These are phyloP conservation scores for Horisme vitalbata DNA, from an alignment of 2,888 invertebrate species.

Conservation along the genomic window DNA sequence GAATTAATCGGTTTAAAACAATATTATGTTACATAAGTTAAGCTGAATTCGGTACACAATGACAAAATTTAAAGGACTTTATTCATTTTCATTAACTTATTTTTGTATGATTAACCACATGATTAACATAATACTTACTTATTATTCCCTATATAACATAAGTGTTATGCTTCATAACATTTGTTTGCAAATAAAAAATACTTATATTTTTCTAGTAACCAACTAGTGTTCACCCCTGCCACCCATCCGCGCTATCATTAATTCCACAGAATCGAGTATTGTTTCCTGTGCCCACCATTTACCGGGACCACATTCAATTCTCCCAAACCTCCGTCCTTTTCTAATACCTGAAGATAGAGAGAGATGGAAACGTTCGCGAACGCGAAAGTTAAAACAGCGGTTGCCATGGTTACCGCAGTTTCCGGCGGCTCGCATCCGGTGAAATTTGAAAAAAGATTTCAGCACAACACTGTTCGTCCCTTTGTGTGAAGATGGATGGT, in stretches of 20 bases:
- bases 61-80: no score
- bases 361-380: conserved; percentile 38
- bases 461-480: conserved; percentile 42
- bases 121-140: no score
- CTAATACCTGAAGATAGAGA: conserved; percentile 34
- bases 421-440: conserved; percentile 70
- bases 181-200: neutral
- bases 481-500: conserved; percentile 45
- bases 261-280: conserved; percentile 78
- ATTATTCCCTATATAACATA: no score
- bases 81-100: no score
- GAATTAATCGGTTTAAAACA: no score
- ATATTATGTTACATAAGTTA: no score
- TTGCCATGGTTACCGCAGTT: conserved; percentile 45
- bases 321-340: conserved; percentile 56
- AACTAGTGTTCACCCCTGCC: conserved; percentile 44
- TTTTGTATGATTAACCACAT: no score
- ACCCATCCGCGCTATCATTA: conserved; percentile 67
- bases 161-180: no score
- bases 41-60: no score
- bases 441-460: conserved; percentile 66
- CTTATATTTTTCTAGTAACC: conserved; percentile 4
- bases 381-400: conserved; percentile 29
- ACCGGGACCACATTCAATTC: conserved; percentile 67
- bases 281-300: conserved; percentile 72